A percentile compares a stretch with the other conserved stretches of the same genome.
These are phyloP conservation scores for Brachionus koreanus DNA, from an alignment of 1,140 invertebrate genomes.

Conservation along the genomic window DNA sequence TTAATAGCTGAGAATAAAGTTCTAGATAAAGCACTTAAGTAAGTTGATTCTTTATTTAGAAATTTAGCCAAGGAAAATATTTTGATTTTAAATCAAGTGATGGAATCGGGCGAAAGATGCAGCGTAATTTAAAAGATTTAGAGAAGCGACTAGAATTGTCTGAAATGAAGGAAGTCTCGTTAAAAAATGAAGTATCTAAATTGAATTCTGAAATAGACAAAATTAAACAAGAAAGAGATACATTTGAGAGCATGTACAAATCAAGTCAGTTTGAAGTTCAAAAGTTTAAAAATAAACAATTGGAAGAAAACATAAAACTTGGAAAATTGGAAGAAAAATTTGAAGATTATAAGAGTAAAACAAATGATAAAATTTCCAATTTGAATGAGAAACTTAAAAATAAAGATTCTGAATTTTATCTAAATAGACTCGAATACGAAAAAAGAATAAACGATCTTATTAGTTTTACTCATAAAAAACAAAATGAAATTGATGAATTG, in stretches of 20 bases:
- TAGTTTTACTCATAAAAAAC: conserved; percentile 28
- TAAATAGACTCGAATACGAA: conserved; percentile 6
- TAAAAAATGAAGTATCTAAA: background rate
- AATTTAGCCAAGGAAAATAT: background rate
- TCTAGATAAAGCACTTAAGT: conserved; percentile 29
- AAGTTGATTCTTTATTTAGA: background rate
- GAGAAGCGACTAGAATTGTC: conserved; percentile 29
- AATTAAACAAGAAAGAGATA: conserved; percentile 9
- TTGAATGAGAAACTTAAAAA: background rate
- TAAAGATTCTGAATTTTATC: conserved; percentile 13
- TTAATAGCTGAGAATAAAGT: conserved; percentile 36
- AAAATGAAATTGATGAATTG: conserved; percentile 29
- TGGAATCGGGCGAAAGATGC: conserved; percentile 30
- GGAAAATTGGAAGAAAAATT: conserved; percentile 8
- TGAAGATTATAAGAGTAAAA: conserved; percentile 23
- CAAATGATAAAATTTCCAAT: background rate
- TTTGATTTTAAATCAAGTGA: conserved; percentile 3
- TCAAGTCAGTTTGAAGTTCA: conserved; percentile 17
- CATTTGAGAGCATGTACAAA: conserved; percentile 11
- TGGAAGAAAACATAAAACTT: conserved; percentile 21
- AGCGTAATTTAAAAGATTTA: background rate
- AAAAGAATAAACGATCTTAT: conserved; percentile 25
- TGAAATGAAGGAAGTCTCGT: background rate
- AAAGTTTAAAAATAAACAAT: conserved; percentile 16
- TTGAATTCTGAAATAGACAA: background rate